Conservation (phyloP, 2,888 invertebrate species). For the Callosobruchus maculatus region DNA sequence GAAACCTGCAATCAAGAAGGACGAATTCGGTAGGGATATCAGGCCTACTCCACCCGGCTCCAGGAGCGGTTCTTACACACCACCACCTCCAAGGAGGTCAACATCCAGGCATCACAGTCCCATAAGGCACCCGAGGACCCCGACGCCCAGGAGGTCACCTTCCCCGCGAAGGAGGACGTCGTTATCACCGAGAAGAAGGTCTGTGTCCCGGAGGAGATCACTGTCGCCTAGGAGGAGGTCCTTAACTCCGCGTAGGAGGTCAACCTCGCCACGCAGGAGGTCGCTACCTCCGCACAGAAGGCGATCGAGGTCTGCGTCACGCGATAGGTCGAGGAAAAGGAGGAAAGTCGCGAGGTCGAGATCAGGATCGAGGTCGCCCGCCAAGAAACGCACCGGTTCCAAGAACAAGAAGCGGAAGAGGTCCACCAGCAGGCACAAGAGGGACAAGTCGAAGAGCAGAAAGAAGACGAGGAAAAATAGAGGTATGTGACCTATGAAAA, state of each 20-base stretch:
- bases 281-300: slow-evolving; percentile 28
- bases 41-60: slow-evolving; percentile 30
- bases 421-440: slow-evolving; percentile 37
- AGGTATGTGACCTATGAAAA: too few relatives aligned
- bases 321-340: neutral
- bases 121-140: slow-evolving; percentile 21
- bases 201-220: neutral
- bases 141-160: neutral
- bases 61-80: slow-evolving; percentile 33
- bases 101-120: slow-evolving; percentile 20
- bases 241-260: neutral
- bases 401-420: slow-evolving; percentile 39
- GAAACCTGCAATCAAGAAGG: slow-evolving; percentile 59
- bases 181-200: neutral
- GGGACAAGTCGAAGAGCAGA: slow-evolving; percentile 39
- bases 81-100: slow-evolving; percentile 37
- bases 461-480: slow-evolving; percentile 13
- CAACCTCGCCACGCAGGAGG: slow-evolving; percentile 34
- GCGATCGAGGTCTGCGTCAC: neutral
- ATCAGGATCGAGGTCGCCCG: slow-evolving; percentile 8
- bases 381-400: slow-evolving; percentile 20
- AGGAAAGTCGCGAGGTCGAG: neutral
- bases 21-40: slow-evolving; percentile 76
- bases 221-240: neutral
- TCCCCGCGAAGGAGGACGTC: slow-evolving; percentile 4